These are phyloP conservation scores for Champsocephalus gunnari DNA, from an alignment of 2,797 vertebrate species.

Conservation along the genomic window DNA sequence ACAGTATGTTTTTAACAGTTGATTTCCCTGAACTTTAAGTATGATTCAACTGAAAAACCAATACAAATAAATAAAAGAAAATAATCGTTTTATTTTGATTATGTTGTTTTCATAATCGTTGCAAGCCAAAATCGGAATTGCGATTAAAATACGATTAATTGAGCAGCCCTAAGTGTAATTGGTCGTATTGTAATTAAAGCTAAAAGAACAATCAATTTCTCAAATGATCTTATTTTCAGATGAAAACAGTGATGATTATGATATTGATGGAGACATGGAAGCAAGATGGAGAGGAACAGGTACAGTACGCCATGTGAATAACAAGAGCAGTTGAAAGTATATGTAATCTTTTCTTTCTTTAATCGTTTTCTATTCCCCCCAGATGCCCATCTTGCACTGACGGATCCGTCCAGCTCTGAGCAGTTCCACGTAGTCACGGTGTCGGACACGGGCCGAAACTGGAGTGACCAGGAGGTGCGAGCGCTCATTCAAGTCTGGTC, in stretches of 20 bases:
- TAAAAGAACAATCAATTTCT: not conserved
- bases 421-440: slow-evolving; percentile 88
- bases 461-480: slow-evolving; percentile 91
- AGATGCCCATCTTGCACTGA: slow-evolving; percentile 70
- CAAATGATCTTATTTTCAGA: slow-evolving; percentile 53
- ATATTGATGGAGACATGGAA: slow-evolving; percentile 69
- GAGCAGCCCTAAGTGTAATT: too few species aligned
- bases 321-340: not conserved
- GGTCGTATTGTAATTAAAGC: not conserved
- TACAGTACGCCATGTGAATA: slow-evolving; percentile 40
- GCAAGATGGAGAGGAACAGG: slow-evolving; percentile 70
- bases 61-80: too few species aligned
- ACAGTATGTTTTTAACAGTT: too few species aligned
- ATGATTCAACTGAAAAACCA: too few species aligned
- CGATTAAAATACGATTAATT: too few species aligned
- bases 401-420: slow-evolving; percentile 77
- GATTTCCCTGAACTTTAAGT: too few species aligned
- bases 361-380: slow-evolving; percentile 29
- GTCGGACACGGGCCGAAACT: slow-evolving; percentile 88
- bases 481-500: slow-evolving; percentile 89
- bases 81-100: too few species aligned
- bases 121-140: too few species aligned
- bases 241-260: slow-evolving; percentile 77
- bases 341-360: not conserved
- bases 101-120: too few species aligned